Base-by-base conservation (phyloP, 1,140 invertebrate genomes). In the Hesperophylax magnus region DNA sequence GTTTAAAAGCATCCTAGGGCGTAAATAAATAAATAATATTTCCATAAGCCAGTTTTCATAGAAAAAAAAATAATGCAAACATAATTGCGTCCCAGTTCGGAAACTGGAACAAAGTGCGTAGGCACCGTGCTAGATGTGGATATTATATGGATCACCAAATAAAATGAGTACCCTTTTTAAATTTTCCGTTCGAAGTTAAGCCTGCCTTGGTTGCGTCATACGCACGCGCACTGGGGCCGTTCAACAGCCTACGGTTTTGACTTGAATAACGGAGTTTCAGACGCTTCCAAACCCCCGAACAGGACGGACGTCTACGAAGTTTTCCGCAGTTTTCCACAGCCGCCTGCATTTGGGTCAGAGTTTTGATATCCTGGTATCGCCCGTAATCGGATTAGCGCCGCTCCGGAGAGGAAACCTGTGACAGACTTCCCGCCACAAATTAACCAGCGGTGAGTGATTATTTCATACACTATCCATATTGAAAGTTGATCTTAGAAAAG, bases 201-300 rank as follows among this genome's bases (percentile, higher is more conserved):
- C 20, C 20, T 58, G 77, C 52, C 77, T 65, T 60, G 77, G 58
- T 79, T 79, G 77, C 77, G 77, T 79, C 77, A 79, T 20, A 58
- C 77, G 77, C 77, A n/a, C 18, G 77, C 77, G 77, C 77, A 24
- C 20, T 56, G 39, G 15, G 18, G 18, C 18, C 6, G 18, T 18
- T 71, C 39, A 47, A 71, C 67, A 71, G 63, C 63, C 31, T 47
- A 47, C 69, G 15, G 47, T 56, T 54, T 20, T 27, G 24, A 75
- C 22, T 56, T 47, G 11, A 47, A 11, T 11, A 47, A 15, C n/a
- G 18, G 11, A 14, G 72, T 17, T 75, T 75, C 75, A 77, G 75
- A 77, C 75, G 75, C 75, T 77, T 47, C 14, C 31, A 27, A 34
- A 63, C 24, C 75, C 75, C 20, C 11, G 56, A n/a, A 22, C 17